These are phyloP conservation scores for Micronycteris hirsuta DNA, from an alignment of 2,113 vertebrate species.

Conservation along the genomic window DNA sequence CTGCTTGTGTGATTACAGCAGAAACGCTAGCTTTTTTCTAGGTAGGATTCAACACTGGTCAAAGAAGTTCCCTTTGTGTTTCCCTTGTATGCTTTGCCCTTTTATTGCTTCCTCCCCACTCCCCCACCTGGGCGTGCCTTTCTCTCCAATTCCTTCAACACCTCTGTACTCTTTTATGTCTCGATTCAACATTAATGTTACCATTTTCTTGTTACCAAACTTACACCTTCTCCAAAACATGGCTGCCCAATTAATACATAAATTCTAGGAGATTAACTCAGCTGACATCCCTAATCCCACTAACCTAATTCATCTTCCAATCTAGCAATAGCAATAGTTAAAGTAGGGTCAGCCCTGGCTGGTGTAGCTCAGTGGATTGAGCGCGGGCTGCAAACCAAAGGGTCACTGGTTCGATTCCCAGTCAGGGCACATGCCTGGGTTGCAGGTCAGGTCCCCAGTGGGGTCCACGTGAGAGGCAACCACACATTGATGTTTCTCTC, in stretches of 20 bases:
- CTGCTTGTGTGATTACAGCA: background rate
- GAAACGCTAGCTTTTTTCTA: background rate
- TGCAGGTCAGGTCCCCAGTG: too few species aligned
- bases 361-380: too few species aligned
- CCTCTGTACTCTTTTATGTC: background rate
- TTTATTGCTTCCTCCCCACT: background rate
- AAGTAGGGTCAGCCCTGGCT: too few species aligned
- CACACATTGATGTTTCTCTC: too few species aligned
- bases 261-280: background rate
- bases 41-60: background rate
- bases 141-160: background rate
- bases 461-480: too few species aligned
- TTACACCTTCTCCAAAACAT: background rate
- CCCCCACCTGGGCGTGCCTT: too few species aligned
- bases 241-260: background rate
- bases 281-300: background rate
- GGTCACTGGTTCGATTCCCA: too few species aligned
- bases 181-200: background rate
- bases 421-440: too few species aligned
- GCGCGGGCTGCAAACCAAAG: too few species aligned
- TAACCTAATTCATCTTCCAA: background rate
- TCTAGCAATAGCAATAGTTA: background rate
- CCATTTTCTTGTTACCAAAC: background rate
- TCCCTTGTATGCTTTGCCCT: background rate
- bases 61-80: background rate